Conservation (phyloP, 2,888 invertebrate genomes). For the Encarsia formosa region DNA sequence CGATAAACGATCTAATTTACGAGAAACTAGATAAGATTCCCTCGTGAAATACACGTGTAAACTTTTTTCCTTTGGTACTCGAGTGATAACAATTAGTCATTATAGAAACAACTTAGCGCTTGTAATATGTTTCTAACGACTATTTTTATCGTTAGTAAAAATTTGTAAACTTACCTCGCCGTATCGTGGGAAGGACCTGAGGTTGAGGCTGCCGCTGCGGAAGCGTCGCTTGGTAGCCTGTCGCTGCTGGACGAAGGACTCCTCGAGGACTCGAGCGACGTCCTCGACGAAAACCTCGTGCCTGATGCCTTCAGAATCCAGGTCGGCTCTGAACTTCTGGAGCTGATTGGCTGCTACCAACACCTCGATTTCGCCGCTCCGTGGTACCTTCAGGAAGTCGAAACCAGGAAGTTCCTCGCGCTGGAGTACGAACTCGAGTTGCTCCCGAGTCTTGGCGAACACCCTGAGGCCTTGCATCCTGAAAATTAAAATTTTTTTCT, state of each 20-base stretch:
- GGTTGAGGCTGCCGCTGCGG: too few relatives aligned
- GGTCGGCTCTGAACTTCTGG: conserved; percentile 32
- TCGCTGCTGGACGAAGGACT: background rate
- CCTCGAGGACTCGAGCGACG: conserved; percentile 37
- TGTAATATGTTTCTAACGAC: too few relatives aligned
- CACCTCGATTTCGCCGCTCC: conserved; percentile 29
- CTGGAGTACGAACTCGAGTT: conserved; percentile 30
- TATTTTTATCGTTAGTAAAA: too few relatives aligned
- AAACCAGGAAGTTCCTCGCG: conserved; percentile 32
- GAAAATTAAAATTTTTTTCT: conserved; percentile 22
- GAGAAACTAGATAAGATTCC: too few relatives aligned
- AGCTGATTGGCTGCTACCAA: conserved; percentile 35
- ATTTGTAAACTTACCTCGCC: too few relatives aligned
- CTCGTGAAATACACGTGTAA: too few relatives aligned
- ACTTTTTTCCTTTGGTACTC: too few relatives aligned
- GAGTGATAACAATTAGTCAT: too few relatives aligned
- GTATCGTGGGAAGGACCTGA: too few relatives aligned
- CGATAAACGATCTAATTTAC: too few relatives aligned
- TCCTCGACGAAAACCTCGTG: conserved; percentile 51
- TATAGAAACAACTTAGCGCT: too few relatives aligned
- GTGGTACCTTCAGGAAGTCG: conserved; percentile 31
- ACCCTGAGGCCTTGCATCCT: conserved; percentile 37
- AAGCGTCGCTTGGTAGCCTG: too few relatives aligned
- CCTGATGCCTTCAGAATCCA: conserved; percentile 46
- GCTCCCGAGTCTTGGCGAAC: conserved; percentile 28